Evolutionary conservation across 2,797 vertebrate genomes (phyloP), one percentile per base, ranked within the genome.

Genomic region (Semaprochilodus insignis): DNA sequence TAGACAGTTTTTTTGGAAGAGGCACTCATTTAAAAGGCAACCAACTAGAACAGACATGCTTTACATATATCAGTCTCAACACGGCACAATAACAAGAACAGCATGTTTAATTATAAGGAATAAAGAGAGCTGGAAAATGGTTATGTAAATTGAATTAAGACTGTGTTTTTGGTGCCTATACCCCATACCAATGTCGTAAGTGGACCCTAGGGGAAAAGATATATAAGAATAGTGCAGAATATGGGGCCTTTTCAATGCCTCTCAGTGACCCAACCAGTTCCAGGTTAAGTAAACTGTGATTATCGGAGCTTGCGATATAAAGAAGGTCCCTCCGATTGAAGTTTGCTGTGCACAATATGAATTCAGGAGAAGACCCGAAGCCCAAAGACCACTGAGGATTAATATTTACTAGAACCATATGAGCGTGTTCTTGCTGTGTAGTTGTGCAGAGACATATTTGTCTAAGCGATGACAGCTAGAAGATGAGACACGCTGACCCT

Each of bases 401-500:
- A 65, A 51, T 78, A 77, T 72, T 75, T 78, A 65, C 80, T 71
- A n/a, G 82, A 81, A 84, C 82, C 74, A 87, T 84, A 72, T 52
- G 54, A 82, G 23, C 63, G 23, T 70, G 57, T 59, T 72, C 10
- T 73, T 82, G 70, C 81, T 82, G 74, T 77, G 70, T 51, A 63
- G 70, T 83, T 66, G 78, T 78, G 77, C 65, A 55, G 57, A 81
- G 59, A 77, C 62, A 76, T 79, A 83, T 83, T 87, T 86, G 78
- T 83, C 7, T 67, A 83, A 73, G 70, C 72, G 81, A 78, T 87
- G 86, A 85, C 82, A 87, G 74, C 25, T 21, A 34, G 16, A 48
- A 86, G 82, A 80, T 62, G 44, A 83, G 77, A 82, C 65, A 57
- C n/a, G 19, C 81, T 83, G 84, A 88, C 84, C 82, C 73, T 75